A percentile compares a stretch with the other conserved stretches of the same genome.
These are phyloP conservation scores for Brienomyrus longianalis DNA, from an alignment of 2,113 vertebrate genomes.

Conservation along the genomic window DNA sequence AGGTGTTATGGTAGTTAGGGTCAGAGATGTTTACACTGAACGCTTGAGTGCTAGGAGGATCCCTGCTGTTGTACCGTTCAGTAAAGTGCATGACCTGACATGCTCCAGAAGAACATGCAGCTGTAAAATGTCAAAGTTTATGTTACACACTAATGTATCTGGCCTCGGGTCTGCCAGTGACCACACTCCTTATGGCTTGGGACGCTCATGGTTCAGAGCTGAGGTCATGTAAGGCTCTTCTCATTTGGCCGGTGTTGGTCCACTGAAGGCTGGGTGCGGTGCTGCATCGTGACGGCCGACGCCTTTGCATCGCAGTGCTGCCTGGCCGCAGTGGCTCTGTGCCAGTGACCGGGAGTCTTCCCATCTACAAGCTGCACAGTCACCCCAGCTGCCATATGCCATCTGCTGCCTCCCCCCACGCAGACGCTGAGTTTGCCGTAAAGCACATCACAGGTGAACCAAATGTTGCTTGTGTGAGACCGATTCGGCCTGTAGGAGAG, in stretches of 20 bases:
- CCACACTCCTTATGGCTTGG: neutral
- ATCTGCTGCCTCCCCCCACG: neutral
- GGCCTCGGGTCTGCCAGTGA: neutral
- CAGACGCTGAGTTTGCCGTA: neutral
- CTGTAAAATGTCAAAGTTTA: neutral
- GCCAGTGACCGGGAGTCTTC: neutral
- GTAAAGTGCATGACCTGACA: neutral
- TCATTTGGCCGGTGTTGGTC: neutral
- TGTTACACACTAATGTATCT: neutral
- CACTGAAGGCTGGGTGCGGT: neutral
- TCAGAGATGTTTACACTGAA: neutral
- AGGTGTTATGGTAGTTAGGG: neutral
- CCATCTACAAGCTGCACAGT: neutral
- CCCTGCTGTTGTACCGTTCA: neutral
- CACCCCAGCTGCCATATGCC: neutral
- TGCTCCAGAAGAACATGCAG: neutral
- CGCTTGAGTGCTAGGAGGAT: neutral
- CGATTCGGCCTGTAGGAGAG: neutral
- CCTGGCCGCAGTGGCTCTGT: neutral
- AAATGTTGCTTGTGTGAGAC: neutral
- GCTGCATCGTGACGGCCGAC: neutral
- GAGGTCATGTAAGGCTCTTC: neutral
- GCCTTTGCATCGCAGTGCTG: neutral
- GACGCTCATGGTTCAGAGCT: neutral
- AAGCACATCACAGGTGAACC: neutral